A percentile compares a stretch with the other conserved stretches of the same genome.
Conservation (phyloP, 2,797 vertebrate genomes). For the Enteromius trimaculatus region DNA sequence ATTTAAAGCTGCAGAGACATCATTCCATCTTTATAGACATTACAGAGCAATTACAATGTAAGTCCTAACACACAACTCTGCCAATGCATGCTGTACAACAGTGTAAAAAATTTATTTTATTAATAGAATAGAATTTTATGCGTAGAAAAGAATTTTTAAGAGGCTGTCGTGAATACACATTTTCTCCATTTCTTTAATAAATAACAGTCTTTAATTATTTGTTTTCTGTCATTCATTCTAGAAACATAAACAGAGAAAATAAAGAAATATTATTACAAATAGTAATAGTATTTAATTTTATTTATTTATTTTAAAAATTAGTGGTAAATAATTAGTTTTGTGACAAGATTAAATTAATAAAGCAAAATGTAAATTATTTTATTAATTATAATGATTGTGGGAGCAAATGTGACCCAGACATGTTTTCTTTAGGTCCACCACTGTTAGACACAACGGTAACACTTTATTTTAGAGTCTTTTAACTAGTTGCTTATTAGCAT, state of each 20-base stretch:
- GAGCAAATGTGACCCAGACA: not conserved
- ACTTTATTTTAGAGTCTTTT: too few relatives aligned
- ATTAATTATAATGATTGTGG: not conserved
- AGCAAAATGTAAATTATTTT: not conserved
- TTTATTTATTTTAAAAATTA: not conserved
- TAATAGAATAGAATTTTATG: too few relatives aligned
- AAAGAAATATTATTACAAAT: not conserved
- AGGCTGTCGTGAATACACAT: not conserved
- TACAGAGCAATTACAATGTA: not conserved
- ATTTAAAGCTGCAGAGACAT: constrained; percentile 41
- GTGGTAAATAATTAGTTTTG: not conserved
- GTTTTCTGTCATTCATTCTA: not conserved
- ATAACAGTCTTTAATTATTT: not conserved
- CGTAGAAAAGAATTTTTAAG: not conserved
- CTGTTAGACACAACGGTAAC: not conserved
- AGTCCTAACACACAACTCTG: not conserved
- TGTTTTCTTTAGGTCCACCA: not conserved
- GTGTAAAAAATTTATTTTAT: not conserved
- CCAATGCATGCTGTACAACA: not conserved
- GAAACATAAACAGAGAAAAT: not conserved
- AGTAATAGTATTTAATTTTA: not conserved
- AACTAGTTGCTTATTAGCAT: too few relatives aligned
- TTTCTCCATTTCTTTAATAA: not conserved
- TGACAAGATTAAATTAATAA: not conserved
- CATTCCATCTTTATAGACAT: constrained; percentile 19